Base-by-base conservation (phyloP, 2,888 invertebrate genomes). In the Folsomia manolachei region DNA sequence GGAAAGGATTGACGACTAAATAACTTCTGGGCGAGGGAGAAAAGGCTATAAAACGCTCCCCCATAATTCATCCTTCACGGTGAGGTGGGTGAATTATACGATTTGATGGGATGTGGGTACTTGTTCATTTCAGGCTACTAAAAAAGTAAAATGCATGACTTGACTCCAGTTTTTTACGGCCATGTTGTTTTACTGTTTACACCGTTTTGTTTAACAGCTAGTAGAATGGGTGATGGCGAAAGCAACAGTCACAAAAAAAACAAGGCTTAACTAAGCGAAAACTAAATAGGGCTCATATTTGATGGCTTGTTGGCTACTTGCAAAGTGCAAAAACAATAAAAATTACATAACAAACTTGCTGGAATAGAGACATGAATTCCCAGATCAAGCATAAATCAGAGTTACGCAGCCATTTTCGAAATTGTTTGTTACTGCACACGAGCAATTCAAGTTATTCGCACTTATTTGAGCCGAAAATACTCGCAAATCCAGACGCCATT, bases 141-240 rank as follows among this genome's bases (percentile, higher is more conserved):
- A 56, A 7, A 7, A n/a, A n/a, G 19, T 19, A 56, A 56, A 56
- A 56, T 56, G 18, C 18, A 14, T 19, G 56, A 56, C 19, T 56
- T 56, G 56, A 56, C 56, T 56, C n/a, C n/a, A n/a, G n/a, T n/a
- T n/a, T n/a, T 62, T 62, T 62, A 62, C 62, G 26, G 62, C 62
- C 62, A 62, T 62, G 62, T 62, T 62, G 62, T 24, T 62, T 62
- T n/a, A n/a, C n/a, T n/a, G n/a, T n/a, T n/a, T 62, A 62, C 62
- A 62, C 62, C 62, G 62, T 62, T 62, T 60, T 62, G 23, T 9
- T 62, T 7, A 62, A 62, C 23, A 11, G 23, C 23, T 4, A 19
- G 56, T 14, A 56, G 56, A 56, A 21, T 56, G 56, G 56, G 19
- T n/a, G 21, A 56, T n/a, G n/a, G n/a, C n/a, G n/a, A n/a, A n/a